phyloP scores from a whole-genome alignment of 2,797 vertebrate genomes.

The Hirundo rustica region DNA sequence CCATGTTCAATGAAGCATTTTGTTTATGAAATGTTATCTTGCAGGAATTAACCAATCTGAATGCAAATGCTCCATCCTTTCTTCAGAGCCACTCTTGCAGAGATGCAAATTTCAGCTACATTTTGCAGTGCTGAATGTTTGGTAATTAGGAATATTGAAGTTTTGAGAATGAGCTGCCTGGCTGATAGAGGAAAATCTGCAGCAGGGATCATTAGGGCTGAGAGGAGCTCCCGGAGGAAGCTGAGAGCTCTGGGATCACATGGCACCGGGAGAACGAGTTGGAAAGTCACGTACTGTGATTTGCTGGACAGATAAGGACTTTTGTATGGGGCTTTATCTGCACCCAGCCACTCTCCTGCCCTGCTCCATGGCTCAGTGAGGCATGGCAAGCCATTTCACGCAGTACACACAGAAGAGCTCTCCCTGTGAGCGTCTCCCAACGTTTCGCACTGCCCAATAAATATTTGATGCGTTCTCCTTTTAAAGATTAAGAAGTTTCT shows the following conservation, averaged over 20 bases:
- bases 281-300: neutral
- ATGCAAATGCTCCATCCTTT: slow-evolving; percentile 63
- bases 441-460: neutral
- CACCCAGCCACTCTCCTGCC: neutral
- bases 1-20: slow-evolving; percentile 67
- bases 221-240: neutral
- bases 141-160: slow-evolving; percentile 74
- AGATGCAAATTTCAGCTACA: slow-evolving; percentile 70
- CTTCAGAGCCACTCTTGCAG: slow-evolving; percentile 51
- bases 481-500: slow-evolving; percentile 63
- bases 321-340: neutral
- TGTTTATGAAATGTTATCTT: slow-evolving; percentile 71
- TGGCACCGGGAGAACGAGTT: neutral
- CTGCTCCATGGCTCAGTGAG: neutral
- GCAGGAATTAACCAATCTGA: slow-evolving; percentile 58
- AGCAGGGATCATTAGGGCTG: neutral
- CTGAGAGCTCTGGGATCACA: neutral
- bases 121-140: slow-evolving; percentile 67
- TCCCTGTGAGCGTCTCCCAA: neutral
- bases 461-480: slow-evolving; percentile 53
- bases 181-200: slow-evolving; percentile 9
- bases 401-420: neutral
- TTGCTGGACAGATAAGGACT: slow-evolving; percentile 6
- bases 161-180: slow-evolving; percentile 61
- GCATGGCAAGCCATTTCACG: neutral